Percentiles rank a stretch among this genome's conserved stretches.
Evolutionary conservation across 2,888 invertebrate genomes (phyloP).

Genomic region (Hypsopygia costalis): DNA sequence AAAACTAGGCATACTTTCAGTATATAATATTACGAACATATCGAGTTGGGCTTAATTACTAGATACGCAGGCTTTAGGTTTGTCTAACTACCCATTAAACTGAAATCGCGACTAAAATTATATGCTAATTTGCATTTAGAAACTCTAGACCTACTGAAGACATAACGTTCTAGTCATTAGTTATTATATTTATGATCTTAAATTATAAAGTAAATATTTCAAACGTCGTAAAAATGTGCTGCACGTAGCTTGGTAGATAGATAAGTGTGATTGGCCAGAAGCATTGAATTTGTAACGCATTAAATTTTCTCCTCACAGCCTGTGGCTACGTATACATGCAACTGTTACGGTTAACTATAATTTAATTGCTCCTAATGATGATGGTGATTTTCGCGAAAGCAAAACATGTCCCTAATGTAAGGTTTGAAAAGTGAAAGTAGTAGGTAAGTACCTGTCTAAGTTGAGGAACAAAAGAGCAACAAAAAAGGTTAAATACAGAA

Average conservation of each 20-base stretch:
- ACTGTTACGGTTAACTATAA: slow-evolving; percentile 18
- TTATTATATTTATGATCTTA: neutral
- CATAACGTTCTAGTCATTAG: slow-evolving; percentile 2
- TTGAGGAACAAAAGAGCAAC: too few relatives aligned
- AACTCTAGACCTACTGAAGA: slow-evolving; percentile 15
- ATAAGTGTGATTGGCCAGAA: slow-evolving; percentile 6
- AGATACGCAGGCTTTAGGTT: slow-evolving; percentile 27
- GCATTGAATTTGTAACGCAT: slow-evolving; percentile 11
- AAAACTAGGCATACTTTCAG: slow-evolving; percentile 25
- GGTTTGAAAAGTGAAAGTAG: slow-evolving; percentile 15
- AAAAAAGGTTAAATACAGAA: too few relatives aligned
- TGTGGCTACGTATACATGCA: neutral
- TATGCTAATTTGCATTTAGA: slow-evolving; percentile 25
- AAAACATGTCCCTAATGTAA: slow-evolving; percentile 22
- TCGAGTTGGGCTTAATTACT: slow-evolving; percentile 36
- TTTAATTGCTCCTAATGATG: slow-evolving; percentile 23
- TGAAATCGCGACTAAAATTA: slow-evolving; percentile 18
- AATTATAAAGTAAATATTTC: neutral
- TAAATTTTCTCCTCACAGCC: neutral
- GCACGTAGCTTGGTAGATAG: slow-evolving; percentile 1
- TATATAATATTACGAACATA: slow-evolving; percentile 29
- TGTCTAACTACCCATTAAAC: slow-evolving; percentile 31
- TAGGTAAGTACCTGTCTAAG: too few relatives aligned
- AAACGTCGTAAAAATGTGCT: neutral
- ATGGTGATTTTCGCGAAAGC: slow-evolving; percentile 31